These are phyloP conservation scores for Enteromius anoplus DNA, from an alignment of 2,797 vertebrate species.

Conservation along the genomic window DNA sequence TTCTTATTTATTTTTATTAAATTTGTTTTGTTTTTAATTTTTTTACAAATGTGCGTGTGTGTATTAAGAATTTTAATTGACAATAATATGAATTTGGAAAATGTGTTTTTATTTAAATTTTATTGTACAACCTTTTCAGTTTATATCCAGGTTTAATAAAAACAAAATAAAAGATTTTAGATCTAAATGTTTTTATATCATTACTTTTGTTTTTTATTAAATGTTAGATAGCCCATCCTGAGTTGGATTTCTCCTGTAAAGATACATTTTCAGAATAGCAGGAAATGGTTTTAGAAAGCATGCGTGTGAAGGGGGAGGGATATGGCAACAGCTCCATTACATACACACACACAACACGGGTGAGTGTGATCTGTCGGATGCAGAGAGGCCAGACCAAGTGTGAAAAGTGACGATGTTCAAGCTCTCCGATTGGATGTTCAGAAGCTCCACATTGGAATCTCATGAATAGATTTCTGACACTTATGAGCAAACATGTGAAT, in stretches of 20 bases:
- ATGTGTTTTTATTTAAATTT: not conserved
- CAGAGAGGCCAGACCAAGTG: slow-evolving; percentile 59
- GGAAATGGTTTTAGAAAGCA: slow-evolving; percentile 6
- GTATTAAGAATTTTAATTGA: not conserved
- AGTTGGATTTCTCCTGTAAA: not conserved
- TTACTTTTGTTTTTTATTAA: not conserved
- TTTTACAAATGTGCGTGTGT: too few relatives aligned
- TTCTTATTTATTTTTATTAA: not conserved
- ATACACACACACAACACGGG: not conserved
- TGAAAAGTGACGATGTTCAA: slow-evolving; percentile 55
- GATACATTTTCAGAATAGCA: slow-evolving; percentile 1
- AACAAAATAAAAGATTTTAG: too few relatives aligned
- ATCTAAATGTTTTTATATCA: too few relatives aligned
- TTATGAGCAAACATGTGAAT: not conserved
- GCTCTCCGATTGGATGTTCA: not conserved
- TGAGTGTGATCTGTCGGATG: slow-evolving; percentile 50
- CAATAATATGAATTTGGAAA: not conserved
- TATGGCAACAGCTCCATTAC: slow-evolving; percentile 27
- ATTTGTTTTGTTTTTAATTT: too few relatives aligned
- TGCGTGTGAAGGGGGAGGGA: slow-evolving; percentile 18
- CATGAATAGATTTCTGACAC: slow-evolving; percentile 17
- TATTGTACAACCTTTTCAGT: too few relatives aligned
- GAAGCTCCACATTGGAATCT: slow-evolving; percentile 6
- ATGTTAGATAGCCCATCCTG: not conserved
- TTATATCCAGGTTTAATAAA: too few relatives aligned